These are phyloP conservation scores for Pherbina coryleti DNA, from an alignment of 2,888 invertebrate species.

Conservation along the genomic window DNA sequence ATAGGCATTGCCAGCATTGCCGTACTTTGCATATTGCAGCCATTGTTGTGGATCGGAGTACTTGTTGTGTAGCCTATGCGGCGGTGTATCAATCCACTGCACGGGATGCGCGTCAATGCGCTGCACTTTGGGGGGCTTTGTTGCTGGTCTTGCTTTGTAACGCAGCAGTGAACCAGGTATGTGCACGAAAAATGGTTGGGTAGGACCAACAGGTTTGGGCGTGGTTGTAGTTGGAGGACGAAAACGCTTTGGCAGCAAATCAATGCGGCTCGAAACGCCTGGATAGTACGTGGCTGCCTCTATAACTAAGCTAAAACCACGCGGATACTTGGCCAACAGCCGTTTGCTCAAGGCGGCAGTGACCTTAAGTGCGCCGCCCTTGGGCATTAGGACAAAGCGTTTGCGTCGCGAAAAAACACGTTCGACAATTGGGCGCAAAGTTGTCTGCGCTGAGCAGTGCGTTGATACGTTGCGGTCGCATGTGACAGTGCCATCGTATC, in stretches of 20 bases:
- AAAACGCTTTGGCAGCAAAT: constrained; percentile 62
- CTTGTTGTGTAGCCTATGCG: not conserved
- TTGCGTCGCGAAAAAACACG: constrained; percentile 61
- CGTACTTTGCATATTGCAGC: constrained; percentile 56
- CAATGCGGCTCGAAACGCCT: constrained; percentile 57
- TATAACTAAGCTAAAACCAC: constrained; percentile 54
- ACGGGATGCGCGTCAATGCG: constrained; percentile 54
- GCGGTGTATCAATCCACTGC: constrained; percentile 43
- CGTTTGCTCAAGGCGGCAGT: constrained; percentile 58
- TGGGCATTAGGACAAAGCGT: constrained; percentile 62
- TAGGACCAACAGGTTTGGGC: constrained; percentile 50
- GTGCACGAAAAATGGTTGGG: constrained; percentile 55
- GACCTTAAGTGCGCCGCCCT: constrained; percentile 61
- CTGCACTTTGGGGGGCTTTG: constrained; percentile 49
- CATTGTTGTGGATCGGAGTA: constrained; percentile 51
- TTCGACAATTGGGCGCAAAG: constrained; percentile 53
- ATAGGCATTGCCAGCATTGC: constrained; percentile 44
- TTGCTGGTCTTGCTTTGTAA: constrained; percentile 58
- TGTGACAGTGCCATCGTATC: too few relatives aligned
- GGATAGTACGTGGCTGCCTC: constrained; percentile 64
- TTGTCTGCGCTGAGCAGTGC: constrained; percentile 34
- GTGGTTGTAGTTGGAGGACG: constrained; percentile 56
- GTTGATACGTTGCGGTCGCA: not conserved
- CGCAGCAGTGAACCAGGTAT: constrained; percentile 61
- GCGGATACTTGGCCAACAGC: constrained; percentile 57